Percentiles rank a stretch among this genome's conserved stretches.
Evolutionary conservation across 2,113 vertebrate species (phyloP).

Genomic region (Pogonocichla stellata): DNA sequence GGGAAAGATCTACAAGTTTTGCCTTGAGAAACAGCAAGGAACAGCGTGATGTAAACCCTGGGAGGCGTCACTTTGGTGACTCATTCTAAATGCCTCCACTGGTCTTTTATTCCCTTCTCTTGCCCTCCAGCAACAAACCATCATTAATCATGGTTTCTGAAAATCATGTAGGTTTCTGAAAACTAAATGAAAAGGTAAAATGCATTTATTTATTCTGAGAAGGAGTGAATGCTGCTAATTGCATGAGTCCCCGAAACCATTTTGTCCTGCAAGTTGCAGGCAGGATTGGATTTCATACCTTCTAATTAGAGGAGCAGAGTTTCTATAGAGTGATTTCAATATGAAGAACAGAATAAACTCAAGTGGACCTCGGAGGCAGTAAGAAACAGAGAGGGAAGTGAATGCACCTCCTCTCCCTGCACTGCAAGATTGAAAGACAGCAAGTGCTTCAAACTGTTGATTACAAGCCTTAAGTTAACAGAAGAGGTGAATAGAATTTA

Average conservation of each 20-base stretch:
- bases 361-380: not conserved
- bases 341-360: slow-evolving; percentile 13
- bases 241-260: not conserved
- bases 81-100: slow-evolving; percentile 6
- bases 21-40: not conserved
- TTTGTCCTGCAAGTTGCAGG: not conserved
- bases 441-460: slow-evolving; percentile 1
- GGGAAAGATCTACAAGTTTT: slow-evolving; percentile 6
- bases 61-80: not conserved
- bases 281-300: slow-evolving; percentile 6
- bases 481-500: slow-evolving; percentile 27
- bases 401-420: not conserved
- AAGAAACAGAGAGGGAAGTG: not conserved
- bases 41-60: not conserved
- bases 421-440: not conserved
- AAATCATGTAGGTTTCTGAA: slow-evolving; percentile 2
- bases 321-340: slow-evolving; percentile 12
- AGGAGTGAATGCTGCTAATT: slow-evolving; percentile 24
- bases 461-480: slow-evolving; percentile 6
- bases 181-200: slow-evolving; percentile 39
- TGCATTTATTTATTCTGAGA: not conserved
- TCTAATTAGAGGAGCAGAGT: slow-evolving; percentile 15
- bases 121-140: not conserved
- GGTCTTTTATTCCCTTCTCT: slow-evolving; percentile 47
- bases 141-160: slow-evolving; percentile 40